Percentiles rank a stretch among this genome's conserved stretches.
Evolutionary conservation across 2,888 invertebrate species (phyloP).

Genomic region (Meandrusa payeni): DNA sequence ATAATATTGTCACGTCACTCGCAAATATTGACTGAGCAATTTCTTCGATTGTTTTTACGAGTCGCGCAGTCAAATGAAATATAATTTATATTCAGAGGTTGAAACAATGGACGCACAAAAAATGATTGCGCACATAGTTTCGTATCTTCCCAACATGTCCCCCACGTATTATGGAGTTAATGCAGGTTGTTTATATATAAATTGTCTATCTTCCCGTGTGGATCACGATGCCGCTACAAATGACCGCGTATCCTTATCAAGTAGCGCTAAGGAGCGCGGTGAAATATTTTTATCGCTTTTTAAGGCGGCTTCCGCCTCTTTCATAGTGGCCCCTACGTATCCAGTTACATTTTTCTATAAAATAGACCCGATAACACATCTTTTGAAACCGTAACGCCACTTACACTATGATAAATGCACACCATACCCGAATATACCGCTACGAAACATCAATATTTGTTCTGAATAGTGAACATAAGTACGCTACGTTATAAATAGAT

Average conservation of each 20-base stretch:
- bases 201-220: constrained; percentile 49
- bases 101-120: constrained; percentile 38
- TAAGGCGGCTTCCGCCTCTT: constrained; percentile 64
- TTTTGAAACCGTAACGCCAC: constrained; percentile 47
- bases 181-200: constrained; percentile 52
- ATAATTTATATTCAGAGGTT: constrained; percentile 14
- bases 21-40: constrained; percentile 40
- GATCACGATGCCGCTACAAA: constrained; percentile 65
- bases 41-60: constrained; percentile 42
- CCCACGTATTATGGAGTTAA: constrained; percentile 46
- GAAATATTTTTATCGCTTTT: constrained; percentile 73
- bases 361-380: constrained; percentile 44
- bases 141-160: constrained; percentile 59
- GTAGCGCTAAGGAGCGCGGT: constrained; percentile 65
- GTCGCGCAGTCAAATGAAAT: constrained; percentile 13
- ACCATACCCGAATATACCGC: constrained; percentile 2
- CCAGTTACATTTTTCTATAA: constrained; percentile 64
- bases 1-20: constrained; percentile 52
- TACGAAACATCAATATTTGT: constrained; percentile 49
- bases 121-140: constrained; percentile 32
- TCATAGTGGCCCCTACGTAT: constrained; percentile 48
- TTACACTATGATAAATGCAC: constrained; percentile 25
- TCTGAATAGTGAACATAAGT: constrained; percentile 33
- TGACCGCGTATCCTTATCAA: constrained; percentile 74
- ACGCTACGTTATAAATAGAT: constrained; percentile 35